Percentiles rank a stretch among this genome's conserved stretches.
Evolutionary conservation across 2,113 vertebrate species (phyloP).

Genomic region (Campylomormyrus tamandua): DNA sequence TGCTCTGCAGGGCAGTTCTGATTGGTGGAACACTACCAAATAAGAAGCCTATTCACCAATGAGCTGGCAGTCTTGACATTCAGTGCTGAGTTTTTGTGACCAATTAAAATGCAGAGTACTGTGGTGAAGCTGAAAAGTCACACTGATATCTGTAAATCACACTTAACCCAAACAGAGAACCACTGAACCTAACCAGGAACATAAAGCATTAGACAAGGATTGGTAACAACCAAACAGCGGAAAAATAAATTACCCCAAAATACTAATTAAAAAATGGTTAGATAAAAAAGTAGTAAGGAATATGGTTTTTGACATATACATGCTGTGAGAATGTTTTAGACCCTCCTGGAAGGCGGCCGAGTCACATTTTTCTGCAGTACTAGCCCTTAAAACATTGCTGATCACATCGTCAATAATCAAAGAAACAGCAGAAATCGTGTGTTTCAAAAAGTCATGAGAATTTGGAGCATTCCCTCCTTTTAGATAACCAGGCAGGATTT

Average conservation of each 20-base stretch:
- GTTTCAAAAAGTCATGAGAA: neutral
- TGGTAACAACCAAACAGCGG: conserved; percentile 60
- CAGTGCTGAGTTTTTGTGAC: conserved; percentile 29
- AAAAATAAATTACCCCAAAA: conserved; percentile 34
- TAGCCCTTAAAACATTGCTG: conserved; percentile 57
- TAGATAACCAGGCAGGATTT: neutral
- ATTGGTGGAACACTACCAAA: neutral
- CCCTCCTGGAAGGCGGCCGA: neutral
- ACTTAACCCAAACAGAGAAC: neutral
- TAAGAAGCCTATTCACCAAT: neutral
- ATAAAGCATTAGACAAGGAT: conserved; percentile 45
- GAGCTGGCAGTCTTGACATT: neutral
- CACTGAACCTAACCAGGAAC: neutral
- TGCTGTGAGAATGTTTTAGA: conserved; percentile 17
- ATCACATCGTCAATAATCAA: conserved; percentile 25
- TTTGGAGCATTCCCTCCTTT: neutral
- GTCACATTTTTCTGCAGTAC: neutral
- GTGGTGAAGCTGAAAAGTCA: neutral
- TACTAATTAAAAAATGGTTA: conserved; percentile 18
- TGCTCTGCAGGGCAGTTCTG: neutral
- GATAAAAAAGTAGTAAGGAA: conserved; percentile 10
- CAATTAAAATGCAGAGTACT: conserved; percentile 20
- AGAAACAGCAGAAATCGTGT: neutral
- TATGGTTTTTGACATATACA: conserved; percentile 18
- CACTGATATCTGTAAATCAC: neutral